phyloP scores from a whole-genome alignment of 2,888 invertebrate species.

The Troides oblongomaculatus region DNA sequence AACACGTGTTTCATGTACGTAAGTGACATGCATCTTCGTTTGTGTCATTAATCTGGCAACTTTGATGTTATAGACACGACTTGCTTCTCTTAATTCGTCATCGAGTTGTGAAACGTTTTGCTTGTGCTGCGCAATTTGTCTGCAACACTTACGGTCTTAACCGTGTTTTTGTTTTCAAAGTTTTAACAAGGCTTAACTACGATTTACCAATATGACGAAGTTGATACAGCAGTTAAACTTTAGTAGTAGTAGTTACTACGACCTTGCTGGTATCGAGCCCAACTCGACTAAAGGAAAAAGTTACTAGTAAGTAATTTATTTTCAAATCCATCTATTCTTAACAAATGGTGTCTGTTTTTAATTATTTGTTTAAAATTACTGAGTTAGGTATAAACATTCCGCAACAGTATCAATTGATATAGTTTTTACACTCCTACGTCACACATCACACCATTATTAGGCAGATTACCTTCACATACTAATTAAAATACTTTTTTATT shows the following conservation, averaged over 20 bases:
- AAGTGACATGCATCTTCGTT: slow-evolving; percentile 35
- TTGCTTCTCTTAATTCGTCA: slow-evolving; percentile 35
- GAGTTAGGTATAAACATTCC: neutral
- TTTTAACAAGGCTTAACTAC: slow-evolving; percentile 72
- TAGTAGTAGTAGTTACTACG: slow-evolving; percentile 77
- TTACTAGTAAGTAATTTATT: slow-evolving; percentile 53
- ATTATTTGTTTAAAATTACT: neutral
- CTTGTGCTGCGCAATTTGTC: slow-evolving; percentile 58
- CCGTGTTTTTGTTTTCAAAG: slow-evolving; percentile 65
- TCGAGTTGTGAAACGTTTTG: slow-evolving; percentile 47
- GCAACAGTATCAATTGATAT: neutral
- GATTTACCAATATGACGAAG: slow-evolving; percentile 76
- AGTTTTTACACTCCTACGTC: slow-evolving; percentile 21
- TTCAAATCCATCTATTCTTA: neutral
- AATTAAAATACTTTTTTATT: slow-evolving; percentile 2
- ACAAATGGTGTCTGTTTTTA: neutral
- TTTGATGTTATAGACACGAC: slow-evolving; percentile 31
- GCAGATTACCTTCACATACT: slow-evolving; percentile 25
- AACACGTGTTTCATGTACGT: slow-evolving; percentile 41
- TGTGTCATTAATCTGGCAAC: slow-evolving; percentile 36
- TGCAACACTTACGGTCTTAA: slow-evolving; percentile 52
- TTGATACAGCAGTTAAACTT: slow-evolving; percentile 77
- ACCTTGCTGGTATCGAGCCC: slow-evolving; percentile 58
- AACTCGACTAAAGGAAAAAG: slow-evolving; percentile 53
- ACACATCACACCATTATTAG: slow-evolving; percentile 25